These are phyloP conservation scores for Nycticorax nycticorax DNA, from an alignment of 2,113 vertebrate genomes.

Conservation along the genomic window DNA sequence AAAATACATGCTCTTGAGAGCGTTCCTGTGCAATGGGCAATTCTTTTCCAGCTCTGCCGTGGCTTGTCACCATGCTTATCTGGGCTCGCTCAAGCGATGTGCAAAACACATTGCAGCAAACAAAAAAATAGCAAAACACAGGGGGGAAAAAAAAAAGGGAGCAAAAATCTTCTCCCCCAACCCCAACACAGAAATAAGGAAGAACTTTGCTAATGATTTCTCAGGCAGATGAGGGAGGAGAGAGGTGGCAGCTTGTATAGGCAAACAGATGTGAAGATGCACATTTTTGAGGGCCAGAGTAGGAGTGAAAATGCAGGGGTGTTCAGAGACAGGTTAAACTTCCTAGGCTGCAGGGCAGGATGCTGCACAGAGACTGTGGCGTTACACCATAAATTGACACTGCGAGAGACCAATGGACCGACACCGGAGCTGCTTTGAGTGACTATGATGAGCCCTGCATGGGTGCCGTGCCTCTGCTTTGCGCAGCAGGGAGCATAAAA, in stretches of 20 bases:
- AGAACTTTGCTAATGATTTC: neutral
- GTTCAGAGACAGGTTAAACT: neutral
- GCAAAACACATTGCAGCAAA: neutral
- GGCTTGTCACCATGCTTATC: neutral
- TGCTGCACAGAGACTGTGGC: neutral
- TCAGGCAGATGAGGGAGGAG: neutral
- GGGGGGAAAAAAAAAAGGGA: neutral
- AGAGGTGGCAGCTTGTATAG: neutral
- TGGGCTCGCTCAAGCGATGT: rapidly evolving
- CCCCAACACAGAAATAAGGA: neutral
- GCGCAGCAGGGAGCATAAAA: neutral
- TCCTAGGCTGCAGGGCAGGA: neutral
- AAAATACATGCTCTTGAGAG: neutral
- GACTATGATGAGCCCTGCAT: neutral
- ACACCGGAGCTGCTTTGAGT: neutral
- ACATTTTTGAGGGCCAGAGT: neutral
- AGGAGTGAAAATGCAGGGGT: neutral
- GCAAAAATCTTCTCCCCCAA: neutral
- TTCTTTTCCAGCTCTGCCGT: neutral
- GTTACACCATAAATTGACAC: neutral
- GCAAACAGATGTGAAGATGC: neutral
- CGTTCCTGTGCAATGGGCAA: rapidly evolving
- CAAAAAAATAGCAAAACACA: neutral
- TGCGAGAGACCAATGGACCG: neutral
- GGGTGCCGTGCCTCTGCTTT: neutral